Conservation (phyloP, 1,140 invertebrate genomes). For the Drosophila subpulchrella region DNA sequence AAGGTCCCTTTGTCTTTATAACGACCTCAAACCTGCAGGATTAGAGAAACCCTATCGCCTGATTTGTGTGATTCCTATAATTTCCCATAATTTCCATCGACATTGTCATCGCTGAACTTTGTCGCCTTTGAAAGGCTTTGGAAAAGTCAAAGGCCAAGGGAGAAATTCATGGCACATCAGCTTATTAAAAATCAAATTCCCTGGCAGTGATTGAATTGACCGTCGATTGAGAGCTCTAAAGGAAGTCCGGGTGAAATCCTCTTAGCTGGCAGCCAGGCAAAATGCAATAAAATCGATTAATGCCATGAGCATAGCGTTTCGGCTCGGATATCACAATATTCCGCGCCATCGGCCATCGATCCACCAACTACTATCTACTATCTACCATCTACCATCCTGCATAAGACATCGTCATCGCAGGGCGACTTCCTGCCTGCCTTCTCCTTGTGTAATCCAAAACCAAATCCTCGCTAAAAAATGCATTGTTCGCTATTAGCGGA, state of each 20-base stretch:
- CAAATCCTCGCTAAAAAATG: constrained; percentile 51
- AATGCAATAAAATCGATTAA: constrained; percentile 42
- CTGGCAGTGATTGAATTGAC: constrained; percentile 8
- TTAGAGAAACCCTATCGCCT: neutral
- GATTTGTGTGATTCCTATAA: neutral
- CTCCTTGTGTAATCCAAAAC: constrained; percentile 33
- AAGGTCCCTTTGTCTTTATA: too few relatives aligned
- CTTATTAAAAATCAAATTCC: constrained; percentile 26
- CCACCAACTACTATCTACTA: neutral
- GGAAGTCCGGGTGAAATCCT: constrained; percentile 13
- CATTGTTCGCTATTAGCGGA: constrained; percentile 55
- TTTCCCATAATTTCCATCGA: neutral
- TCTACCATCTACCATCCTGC: constrained; percentile 7
- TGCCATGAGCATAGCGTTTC: constrained; percentile 10
- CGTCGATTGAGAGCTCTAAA: constrained; percentile 6
- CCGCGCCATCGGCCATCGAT: constrained; percentile 8
- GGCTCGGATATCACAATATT: constrained; percentile 34
- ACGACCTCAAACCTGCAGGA: too few relatives aligned
- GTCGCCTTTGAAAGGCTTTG: neutral
- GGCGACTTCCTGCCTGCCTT: constrained; percentile 27
- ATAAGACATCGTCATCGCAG: neutral
- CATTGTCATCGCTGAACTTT: neutral
- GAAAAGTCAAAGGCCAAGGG: neutral
- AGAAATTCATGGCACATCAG: neutral
- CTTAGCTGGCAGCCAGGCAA: constrained; percentile 15